Base-by-base conservation (phyloP, 1,140 invertebrate species). In the Ceratina calcarata region DNA sequence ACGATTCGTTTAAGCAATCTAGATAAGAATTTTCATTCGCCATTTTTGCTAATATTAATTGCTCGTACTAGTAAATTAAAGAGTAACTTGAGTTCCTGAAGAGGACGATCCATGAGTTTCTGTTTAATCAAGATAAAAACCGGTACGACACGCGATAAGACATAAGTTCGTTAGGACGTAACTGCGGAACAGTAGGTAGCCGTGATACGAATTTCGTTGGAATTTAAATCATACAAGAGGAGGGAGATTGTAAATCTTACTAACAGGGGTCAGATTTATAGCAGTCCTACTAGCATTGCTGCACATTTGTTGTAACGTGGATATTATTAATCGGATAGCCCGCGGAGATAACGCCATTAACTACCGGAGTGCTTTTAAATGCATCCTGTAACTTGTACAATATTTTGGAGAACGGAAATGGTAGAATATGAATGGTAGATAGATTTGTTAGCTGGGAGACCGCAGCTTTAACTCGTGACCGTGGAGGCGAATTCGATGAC, bases 161-260 rank as follows among this genome's bases (percentile, higher is more conserved):
- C 62, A 73, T 83, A 76, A 80, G 81, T 37, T 85, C 66, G 60
- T 61, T 75, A 18, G 16, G 61, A 70, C 69, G 32, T 24, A n/a
- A 69, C 20, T 65, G 81, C 78, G 71, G 78, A 74, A 85, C 73
- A 83, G n/a, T n/a, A n/a, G n/a, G 76, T 81, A 80, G 37, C 16
- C 70, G 61, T 69, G 68, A 71, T 66, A 65, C 71, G 74, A 78
- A 84, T 84, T 84, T 53, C 51, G 51, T 69, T 20, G 51, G 74
- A 71, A 75, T 84, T 78, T 84, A 84, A 84, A 84, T 84, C 75
- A 75, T 79, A 45, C 80, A 51, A 22, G 64, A 71, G 62, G 74
- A 69, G 57, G 68, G 18, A 61, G 69, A 84, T 82, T 82, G 80
- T 84, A 84, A 82, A 84, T 82, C 83, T 84, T 82, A 65, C 60